Evolutionary conservation across 2,888 invertebrate species (phyloP).

Genomic region (Andricus curvator): DNA sequence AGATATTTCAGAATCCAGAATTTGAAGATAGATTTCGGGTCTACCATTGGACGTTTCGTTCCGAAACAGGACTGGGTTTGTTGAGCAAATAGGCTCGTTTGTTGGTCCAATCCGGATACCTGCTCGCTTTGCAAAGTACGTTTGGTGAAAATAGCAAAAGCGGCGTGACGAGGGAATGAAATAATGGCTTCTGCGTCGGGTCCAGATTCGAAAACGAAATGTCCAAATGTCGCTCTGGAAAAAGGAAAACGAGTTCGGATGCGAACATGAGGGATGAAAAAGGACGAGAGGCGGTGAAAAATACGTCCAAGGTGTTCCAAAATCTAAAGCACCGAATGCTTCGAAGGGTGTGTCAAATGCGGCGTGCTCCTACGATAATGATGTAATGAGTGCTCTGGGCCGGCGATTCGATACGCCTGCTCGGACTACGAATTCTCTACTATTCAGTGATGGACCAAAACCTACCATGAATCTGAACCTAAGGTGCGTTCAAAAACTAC

Average conservation of each 20-base stretch:
- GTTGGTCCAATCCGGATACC: conserved; percentile 67
- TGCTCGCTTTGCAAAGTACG: conserved; percentile 47
- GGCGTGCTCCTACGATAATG: conserved; percentile 69
- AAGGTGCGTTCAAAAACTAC: too few species aligned
- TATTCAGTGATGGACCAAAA: conserved; percentile 19
- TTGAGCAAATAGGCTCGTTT: conserved; percentile 71
- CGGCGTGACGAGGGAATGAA: conserved; percentile 53
- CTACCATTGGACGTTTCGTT: conserved; percentile 7
- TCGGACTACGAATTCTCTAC: background rate
- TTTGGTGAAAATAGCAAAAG: conserved; percentile 44
- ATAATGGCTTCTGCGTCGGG: conserved; percentile 57
- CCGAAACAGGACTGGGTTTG: conserved; percentile 54
- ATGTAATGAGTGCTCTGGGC: conserved; percentile 69
- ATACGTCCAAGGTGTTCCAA: conserved; percentile 54
- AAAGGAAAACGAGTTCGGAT: conserved; percentile 41
- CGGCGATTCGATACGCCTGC: conserved; percentile 66
- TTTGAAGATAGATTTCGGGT: background rate
- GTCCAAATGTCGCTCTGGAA: conserved; percentile 53
- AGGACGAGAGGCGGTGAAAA: conserved; percentile 43
- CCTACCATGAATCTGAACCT: background rate
- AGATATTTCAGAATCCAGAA: background rate
- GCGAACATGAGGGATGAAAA: conserved; percentile 30
- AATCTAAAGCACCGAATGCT: conserved; percentile 53
- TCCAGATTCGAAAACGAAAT: conserved; percentile 49
- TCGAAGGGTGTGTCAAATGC: conserved; percentile 63